Percentiles rank a stretch among this genome's conserved stretches.
Conservation (phyloP, 1,140 invertebrate genomes). For the Geopemphigus sp. region DNA sequence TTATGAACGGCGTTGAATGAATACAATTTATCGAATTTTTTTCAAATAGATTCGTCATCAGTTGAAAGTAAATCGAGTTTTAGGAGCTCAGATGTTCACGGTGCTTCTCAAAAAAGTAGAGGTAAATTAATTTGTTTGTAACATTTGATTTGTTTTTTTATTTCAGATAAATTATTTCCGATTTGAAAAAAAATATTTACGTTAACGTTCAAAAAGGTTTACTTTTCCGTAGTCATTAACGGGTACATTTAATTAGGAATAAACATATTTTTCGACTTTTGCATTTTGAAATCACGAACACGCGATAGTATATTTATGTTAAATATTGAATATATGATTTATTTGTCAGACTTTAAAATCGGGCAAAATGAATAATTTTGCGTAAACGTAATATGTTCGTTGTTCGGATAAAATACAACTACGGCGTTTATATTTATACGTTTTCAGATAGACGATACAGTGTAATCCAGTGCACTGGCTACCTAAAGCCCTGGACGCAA, state of each 20-base stretch:
- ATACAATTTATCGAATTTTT: background rate
- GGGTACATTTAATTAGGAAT: no score
- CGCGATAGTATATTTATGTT: no score
- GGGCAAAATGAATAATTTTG: background rate
- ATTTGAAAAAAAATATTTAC: no score
- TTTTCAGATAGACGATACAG: slow-evolving; percentile 71
- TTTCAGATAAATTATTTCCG: background rate
- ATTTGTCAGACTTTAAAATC: no score
- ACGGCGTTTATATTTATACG: background rate
- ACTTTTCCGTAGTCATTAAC: no score
- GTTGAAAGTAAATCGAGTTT: slow-evolving; percentile 34
- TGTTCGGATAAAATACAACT: background rate
- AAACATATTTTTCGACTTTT: no score
- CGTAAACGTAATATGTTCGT: background rate
- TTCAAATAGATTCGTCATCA: slow-evolving; percentile 8
- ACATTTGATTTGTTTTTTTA: background rate
- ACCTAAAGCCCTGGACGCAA: slow-evolving; percentile 87
- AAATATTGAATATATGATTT: no score
- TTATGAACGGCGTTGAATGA: background rate
- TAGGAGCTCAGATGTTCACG: slow-evolving; percentile 3
- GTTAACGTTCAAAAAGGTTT: no score
- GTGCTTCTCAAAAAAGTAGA: slow-evolving; percentile 20
- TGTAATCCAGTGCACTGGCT: slow-evolving; percentile 85
- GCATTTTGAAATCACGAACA: no score
- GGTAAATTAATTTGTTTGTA: background rate